Base-by-base conservation (phyloP, 2,113 vertebrate species). In the Hoplias malabaricus region DNA sequence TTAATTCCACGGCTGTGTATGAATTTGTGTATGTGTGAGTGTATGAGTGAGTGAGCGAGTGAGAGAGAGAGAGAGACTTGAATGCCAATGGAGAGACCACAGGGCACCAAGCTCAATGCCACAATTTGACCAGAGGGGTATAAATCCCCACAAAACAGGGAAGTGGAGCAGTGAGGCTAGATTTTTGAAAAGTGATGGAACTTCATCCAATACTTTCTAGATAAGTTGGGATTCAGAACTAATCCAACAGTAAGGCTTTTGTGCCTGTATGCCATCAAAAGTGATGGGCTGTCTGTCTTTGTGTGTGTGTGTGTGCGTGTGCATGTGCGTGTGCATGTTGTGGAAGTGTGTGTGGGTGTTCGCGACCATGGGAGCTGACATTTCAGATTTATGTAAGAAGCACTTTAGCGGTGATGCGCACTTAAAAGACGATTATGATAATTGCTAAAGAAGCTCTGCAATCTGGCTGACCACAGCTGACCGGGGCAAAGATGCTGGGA, bases 371-470 rank as follows among this genome's bases (percentile, higher is more conserved):
- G 63, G 61, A 81, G 33, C 80, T 73, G 80, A 66, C 74, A 81
- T 71, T 77, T 66, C 36, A 73, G 42, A 65, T 67, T 72, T 63
- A 81, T 57, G 61, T 50, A 72, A 77, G 74, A 77, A 73, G 34
- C 48, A 2, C 71, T 62, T 81, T 68, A 81, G 77, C 50, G 61
- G 74, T 43, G 57, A 34, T 36, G 19, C 40, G 57, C 70, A 40
- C 61, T 76, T 81, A 43, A 62, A 71, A 76, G 68, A 42, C 54
- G 65, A 77, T 81, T 66, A 81, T 50, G 33, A 77, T 81, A 77
- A 81, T 81, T 76, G 75, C 34, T 81, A 54, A 66, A 11, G 66
- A 73, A 77, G 46, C 73, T 69, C 57, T 21, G 34, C 23, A 43
- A 36, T 66, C 65, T 21, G 48, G 36, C 21, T 50, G 68, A 73